Evolutionary conservation across 2,113 vertebrate species (phyloP).

Genomic region (Hippoglossus stenolepis): DNA sequence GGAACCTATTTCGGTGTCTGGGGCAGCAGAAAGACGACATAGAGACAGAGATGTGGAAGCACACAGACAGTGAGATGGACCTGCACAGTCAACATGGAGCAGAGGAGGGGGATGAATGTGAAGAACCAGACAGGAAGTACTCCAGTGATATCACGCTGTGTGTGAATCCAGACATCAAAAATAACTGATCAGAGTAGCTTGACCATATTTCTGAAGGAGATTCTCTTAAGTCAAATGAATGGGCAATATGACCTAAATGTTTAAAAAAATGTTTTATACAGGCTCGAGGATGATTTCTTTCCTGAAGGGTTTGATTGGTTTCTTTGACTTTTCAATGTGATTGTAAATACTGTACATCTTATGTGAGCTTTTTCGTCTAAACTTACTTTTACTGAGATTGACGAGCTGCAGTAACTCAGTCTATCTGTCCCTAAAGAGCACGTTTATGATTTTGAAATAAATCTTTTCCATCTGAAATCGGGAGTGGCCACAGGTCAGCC

Average conservation of each 20-base stretch:
- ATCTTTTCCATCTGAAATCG: no score
- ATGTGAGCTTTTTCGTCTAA: no score
- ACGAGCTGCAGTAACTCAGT: no score
- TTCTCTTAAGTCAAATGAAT: not conserved
- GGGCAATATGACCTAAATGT: not conserved
- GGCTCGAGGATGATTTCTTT: not conserved
- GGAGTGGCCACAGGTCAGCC: no score
- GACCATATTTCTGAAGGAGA: not conserved
- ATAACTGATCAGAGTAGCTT: constrained; percentile 3
- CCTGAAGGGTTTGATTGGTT: no score
- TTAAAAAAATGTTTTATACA: not conserved
- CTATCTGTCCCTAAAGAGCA: no score
- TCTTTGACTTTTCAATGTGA: no score
- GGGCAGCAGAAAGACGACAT: constrained; percentile 50
- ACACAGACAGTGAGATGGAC: constrained; percentile 42
- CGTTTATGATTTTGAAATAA: no score
- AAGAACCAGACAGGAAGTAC: constrained; percentile 51
- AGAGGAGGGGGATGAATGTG: constrained; percentile 23
- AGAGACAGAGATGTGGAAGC: constrained; percentile 76
- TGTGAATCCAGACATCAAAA: constrained; percentile 48
- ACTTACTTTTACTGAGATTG: no score
- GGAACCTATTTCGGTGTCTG: constrained; percentile 26
- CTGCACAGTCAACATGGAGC: constrained; percentile 3
- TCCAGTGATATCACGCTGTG: constrained; percentile 66
- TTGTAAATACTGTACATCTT: no score